Evolutionary conservation across 2,888 invertebrate species (phyloP).

Genomic region (Hypomecis atomaria): DNA sequence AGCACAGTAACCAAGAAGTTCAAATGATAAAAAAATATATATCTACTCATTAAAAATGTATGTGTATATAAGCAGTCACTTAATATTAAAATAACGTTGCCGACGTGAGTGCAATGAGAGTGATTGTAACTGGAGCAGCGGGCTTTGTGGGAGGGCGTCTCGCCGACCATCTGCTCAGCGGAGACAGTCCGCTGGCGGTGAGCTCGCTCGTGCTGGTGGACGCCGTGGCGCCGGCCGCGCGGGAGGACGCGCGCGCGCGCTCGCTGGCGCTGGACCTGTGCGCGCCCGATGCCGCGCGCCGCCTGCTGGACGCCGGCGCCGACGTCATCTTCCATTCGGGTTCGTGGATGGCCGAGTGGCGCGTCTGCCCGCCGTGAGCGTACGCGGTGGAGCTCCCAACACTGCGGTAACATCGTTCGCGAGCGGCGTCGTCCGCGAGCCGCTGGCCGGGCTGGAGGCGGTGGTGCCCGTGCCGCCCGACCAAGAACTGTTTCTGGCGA

Average conservation of each 20-base stretch:
- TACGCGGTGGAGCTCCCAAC: constrained; percentile 70
- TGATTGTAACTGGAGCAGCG: constrained; percentile 68
- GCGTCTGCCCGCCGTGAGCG: constrained; percentile 72
- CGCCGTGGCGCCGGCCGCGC: constrained; percentile 41
- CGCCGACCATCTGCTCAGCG: constrained; percentile 53
- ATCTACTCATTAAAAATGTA: too few species aligned
- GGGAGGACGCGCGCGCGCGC: constrained; percentile 32
- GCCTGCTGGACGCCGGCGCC: constrained; percentile 45
- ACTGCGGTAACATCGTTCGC: constrained; percentile 74
- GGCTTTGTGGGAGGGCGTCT: constrained; percentile 65
- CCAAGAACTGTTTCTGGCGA: constrained; percentile 65
- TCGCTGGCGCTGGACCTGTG: constrained; percentile 35
- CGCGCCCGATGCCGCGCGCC: constrained; percentile 39
- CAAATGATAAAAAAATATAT: too few species aligned
- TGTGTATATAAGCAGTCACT: too few species aligned
- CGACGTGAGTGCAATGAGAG: constrained; percentile 54
- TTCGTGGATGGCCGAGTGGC: constrained; percentile 65
- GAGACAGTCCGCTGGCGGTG: constrained; percentile 50
- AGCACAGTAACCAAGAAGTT: too few species aligned
- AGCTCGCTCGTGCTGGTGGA: constrained; percentile 56
- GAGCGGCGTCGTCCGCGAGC: constrained; percentile 72
- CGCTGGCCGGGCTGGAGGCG: constrained; percentile 58
- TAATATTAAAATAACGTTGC: too few species aligned
- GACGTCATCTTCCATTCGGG: constrained; percentile 68
- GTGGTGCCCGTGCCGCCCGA: constrained; percentile 61